phyloP scores from a whole-genome alignment of 53 echinoderm and acorn worm species.

The Holothuria scabra region DNA sequence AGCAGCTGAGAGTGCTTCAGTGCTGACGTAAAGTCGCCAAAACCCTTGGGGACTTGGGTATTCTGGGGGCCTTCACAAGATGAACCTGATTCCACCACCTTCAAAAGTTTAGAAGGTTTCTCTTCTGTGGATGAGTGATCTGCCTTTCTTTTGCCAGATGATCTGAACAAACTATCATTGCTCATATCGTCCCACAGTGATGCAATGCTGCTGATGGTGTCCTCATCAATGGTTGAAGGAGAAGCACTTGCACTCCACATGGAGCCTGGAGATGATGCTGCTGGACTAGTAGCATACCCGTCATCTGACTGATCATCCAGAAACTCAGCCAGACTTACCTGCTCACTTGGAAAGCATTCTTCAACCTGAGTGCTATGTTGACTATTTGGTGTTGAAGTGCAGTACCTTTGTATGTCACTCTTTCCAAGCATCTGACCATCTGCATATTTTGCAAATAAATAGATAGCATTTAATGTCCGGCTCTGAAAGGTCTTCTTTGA shows the following conservation, averaged over 20 bases:
- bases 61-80: slow-evolving; percentile 6
- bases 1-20: slow-evolving; percentile 53
- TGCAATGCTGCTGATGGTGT: slow-evolving; percentile 80
- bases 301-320: slow-evolving; percentile 48
- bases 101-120: slow-evolving; percentile 13
- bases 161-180: slow-evolving; percentile 52
- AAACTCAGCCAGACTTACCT: slow-evolving; percentile 43
- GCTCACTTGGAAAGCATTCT: slow-evolving; percentile 21
- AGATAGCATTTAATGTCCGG: slow-evolving; percentile 35
- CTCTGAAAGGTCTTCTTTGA: neutral
- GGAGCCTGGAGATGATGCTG: slow-evolving; percentile 54
- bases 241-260: slow-evolving; percentile 48
- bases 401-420: slow-evolving; percentile 11
- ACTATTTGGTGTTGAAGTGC: slow-evolving; percentile 38
- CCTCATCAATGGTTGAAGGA: slow-evolving; percentile 71
- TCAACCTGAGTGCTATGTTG: slow-evolving; percentile 31
- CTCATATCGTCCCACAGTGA: slow-evolving; percentile 80
- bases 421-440: slow-evolving; percentile 51
- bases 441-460: slow-evolving; percentile 57
- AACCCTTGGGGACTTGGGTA: slow-evolving; percentile 13
- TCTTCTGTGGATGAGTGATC: neutral
- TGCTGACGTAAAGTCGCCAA: slow-evolving; percentile 24
- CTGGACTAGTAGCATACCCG: slow-evolving; percentile 50
- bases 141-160: slow-evolving; percentile 26
- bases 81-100: slow-evolving; percentile 23